Percentiles rank a stretch among this genome's conserved stretches.
Conservation (phyloP, 1,140 invertebrate species). For the Augochlora pura region DNA sequence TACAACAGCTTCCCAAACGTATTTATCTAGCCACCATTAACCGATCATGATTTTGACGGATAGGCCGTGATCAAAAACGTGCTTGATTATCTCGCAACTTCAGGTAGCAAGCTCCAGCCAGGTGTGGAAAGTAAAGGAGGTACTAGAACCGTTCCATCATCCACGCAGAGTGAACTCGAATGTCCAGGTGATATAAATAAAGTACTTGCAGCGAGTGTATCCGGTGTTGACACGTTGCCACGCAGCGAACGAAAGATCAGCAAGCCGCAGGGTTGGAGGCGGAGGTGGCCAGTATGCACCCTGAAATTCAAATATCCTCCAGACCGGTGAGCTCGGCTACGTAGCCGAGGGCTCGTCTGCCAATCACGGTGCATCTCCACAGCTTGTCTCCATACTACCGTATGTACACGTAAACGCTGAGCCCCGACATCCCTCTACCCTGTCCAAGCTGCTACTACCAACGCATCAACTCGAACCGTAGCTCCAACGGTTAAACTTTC, state of each 20-base stretch:
- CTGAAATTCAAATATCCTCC: slow-evolving; percentile 57
- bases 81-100: too few species aligned
- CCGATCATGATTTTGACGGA: too few species aligned
- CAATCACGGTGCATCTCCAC: slow-evolving; percentile 38
- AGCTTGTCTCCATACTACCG: background rate
- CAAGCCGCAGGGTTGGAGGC: slow-evolving; percentile 31
- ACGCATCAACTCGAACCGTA: slow-evolving; percentile 15
- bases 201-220: background rate
- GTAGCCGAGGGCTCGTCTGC: slow-evolving; percentile 49
- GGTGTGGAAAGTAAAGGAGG: too few species aligned
- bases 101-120: too few species aligned
- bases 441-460: background rate
- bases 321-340: slow-evolving; percentile 29
- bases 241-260: background rate
- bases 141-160: background rate
- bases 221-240: background rate
- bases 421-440: background rate
- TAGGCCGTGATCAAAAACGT: too few species aligned
- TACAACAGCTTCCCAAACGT: too few species aligned
- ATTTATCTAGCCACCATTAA: too few species aligned
- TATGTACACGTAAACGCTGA: slow-evolving; percentile 9
- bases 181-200: background rate
- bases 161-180: background rate
- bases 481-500: slow-evolving; percentile 10
- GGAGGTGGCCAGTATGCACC: slow-evolving; percentile 22